Evolutionary conservation across 2,888 invertebrate species (phyloP).

Genomic region (Pyrochroa serraticornis): DNA sequence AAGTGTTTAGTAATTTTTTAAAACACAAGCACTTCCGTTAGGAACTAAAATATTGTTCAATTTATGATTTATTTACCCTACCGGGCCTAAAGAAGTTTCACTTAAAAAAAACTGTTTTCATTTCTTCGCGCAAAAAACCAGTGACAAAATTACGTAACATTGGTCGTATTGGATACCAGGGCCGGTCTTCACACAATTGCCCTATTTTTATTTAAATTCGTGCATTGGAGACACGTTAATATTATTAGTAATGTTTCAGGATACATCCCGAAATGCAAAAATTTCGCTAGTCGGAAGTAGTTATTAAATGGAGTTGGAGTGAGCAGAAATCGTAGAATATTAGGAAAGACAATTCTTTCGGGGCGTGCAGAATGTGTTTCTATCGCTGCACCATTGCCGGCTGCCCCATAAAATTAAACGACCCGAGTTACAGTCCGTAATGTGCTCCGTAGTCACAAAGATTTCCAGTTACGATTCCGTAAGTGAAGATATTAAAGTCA

Average conservation of each 20-base stretch:
- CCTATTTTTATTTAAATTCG: too few relatives aligned
- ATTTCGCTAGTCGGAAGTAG: neutral
- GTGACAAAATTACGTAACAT: too few relatives aligned
- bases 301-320: neutral
- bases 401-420: conserved; percentile 30
- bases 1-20: neutral
- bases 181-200: too few relatives aligned
- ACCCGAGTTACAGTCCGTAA: conserved; percentile 28
- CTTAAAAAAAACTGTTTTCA: too few relatives aligned
- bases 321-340: neutral
- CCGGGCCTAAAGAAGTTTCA: too few relatives aligned
- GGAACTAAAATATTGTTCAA: conserved; percentile 6
- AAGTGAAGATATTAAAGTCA: conserved; percentile 31
- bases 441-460: conserved; percentile 32
- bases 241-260: too few relatives aligned
- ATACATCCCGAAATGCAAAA: neutral
- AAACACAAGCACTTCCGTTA: too few relatives aligned
- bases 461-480: conserved; percentile 28
- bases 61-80: too few relatives aligned
- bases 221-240: too few relatives aligned
- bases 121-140: too few relatives aligned
- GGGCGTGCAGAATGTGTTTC: neutral
- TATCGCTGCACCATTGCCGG: conserved; percentile 18
- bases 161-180: too few relatives aligned
- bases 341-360: neutral